Base-by-base conservation (phyloP, 2,113 vertebrate species). In the Limanda limanda region DNA sequence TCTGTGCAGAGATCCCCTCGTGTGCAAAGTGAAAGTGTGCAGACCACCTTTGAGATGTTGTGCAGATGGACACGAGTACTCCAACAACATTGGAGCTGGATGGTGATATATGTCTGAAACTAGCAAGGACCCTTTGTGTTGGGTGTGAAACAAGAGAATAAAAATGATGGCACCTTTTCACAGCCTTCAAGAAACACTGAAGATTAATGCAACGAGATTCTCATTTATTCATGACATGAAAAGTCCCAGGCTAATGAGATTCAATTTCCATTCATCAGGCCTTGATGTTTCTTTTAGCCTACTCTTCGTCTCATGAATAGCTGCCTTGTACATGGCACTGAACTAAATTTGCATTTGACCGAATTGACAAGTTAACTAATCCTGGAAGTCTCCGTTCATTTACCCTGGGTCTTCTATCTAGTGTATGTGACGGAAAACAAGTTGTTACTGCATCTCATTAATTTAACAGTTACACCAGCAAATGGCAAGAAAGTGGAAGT, bases 221-320 rank as follows among this genome's bases (percentile, higher is more conserved):
- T 87, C 25, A 87, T 85, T 82, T 59, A 88, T 86, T 82, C 63
- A 87, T 80, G 23, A 83, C 35, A 81, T 86, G 77, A 84, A 18
- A 82, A 73, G 71, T 76, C 58, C 21, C 21, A n/a, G 12, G 24
- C 35, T 83, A 84, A 85, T 85, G 83, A 85, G 69, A 66, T 77
- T 86, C 68, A 31, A 52, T 74, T 76, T 83, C 72, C 24, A 45
- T 71, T 83, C 79, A 84, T 80, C 54, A 68, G 60, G 51, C 52
- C 64, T 47, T n/a, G 55, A 71, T 62, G 66, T 74, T 71, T 71
- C 71, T 78, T 68, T 61, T 18, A 62, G 69, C 21, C 35, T 13
- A 23, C 23, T 78, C 61, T 57, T 11, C 11, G 2, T 54, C 25
- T 72, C 56, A 81, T 80, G 70, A 82, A 77, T 66, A 83, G 68